Base-by-base conservation (phyloP, 1,140 invertebrate genomes). In the Listronotus oregonensis region DNA sequence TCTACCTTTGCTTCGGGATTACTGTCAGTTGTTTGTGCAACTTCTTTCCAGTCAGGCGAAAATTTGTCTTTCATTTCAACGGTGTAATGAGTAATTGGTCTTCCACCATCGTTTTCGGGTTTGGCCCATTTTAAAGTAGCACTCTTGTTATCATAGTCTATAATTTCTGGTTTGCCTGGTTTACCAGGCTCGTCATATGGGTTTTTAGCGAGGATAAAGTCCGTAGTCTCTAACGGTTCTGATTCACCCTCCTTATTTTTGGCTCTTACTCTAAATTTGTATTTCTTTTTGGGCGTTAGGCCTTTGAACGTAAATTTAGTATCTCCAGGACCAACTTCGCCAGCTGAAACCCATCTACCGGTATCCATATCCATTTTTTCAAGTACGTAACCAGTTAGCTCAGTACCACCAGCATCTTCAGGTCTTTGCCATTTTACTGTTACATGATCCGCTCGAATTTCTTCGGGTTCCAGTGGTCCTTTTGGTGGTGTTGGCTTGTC, bases 191-290 rank as follows among this genome's bases (percentile, higher is more conserved):
- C 92, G 76, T 95, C 93, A 75, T 98, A 99, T 55, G 97, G 97
- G 86, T 99, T 99, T 78, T 94, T 98, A 31, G 96, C 96, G 32
- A 90, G 68, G 70, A 96, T 95, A 5, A 90, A 82, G 71, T 94
- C 93, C 10, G 90, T 89, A 27, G 94, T 95, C 79, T 96, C 93
- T 44, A 98, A 81, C 21, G 97, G 95, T 71, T 99, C 96, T 0
- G 96, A 97, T 82, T 96, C 92, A 1, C 97, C 97, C 82, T 98
- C 97, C 77, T 98, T 98, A 80, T 99, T 99, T 32, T 97, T 92
- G 32, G 97, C 97, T 73, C 95, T 96, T 0, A 99, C 97, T 46
- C 97, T 86, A 84, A 99, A 97, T 81, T 98, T 97, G 80, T 99
- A 99, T 73, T 95, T 96, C 80, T 99, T 98, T 72, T 97, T 97